Base-by-base conservation (phyloP, 2,113 vertebrate species). In the Neodontobutis hainanensis region DNA sequence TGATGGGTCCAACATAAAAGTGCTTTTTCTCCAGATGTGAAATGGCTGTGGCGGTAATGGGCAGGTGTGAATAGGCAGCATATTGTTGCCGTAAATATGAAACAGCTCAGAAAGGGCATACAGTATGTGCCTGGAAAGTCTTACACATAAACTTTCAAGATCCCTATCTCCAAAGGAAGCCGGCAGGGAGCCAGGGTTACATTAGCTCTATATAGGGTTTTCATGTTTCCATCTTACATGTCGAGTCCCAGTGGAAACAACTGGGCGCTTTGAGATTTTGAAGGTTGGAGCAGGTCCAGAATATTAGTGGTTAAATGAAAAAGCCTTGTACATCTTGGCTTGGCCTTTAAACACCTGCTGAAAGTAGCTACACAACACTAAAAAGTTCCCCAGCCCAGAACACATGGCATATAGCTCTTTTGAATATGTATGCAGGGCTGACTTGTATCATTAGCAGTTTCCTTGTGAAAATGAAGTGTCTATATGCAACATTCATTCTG, bases 21-120 rank as follows among this genome's bases (percentile, higher is more conserved):
- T 14, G 65, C 42, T 73, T 70, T 35, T 3, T n/a, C 43, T 51
- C 47, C 42, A 63, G 69, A 61, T 63, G 62, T 47, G 50, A 50
- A 58, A 43, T 52, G 38, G 15, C 47, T 15, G 10, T 49, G 48
- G 64, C 61, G 48, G 0, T 65, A 75, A 75, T 64, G 60, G 16
- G 49, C 51, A 61, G 8, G 34, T 73, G 65, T 52, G 38, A 70
- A 69, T 59, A 36, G 46, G 0, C 32, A 6, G 32, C 0, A 32
- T 14, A 53, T 53, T 44, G 49, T 35, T 65, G 35, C 38, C 60
- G 50, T 6, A 4, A 68, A 57, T 59, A 32, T 50, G 46, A 72
- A 73, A 64, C 43, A n/a, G 32, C 50, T 4, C 11, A n/a, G 5
- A 55, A n/a, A 38, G 6, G 32, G 7, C 52, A 8, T 55, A 9